Evolutionary conservation across 2,888 invertebrate species (phyloP), one percentile per base, ranked within the genome.

Genomic region (Drosophila quinaria): DNA sequence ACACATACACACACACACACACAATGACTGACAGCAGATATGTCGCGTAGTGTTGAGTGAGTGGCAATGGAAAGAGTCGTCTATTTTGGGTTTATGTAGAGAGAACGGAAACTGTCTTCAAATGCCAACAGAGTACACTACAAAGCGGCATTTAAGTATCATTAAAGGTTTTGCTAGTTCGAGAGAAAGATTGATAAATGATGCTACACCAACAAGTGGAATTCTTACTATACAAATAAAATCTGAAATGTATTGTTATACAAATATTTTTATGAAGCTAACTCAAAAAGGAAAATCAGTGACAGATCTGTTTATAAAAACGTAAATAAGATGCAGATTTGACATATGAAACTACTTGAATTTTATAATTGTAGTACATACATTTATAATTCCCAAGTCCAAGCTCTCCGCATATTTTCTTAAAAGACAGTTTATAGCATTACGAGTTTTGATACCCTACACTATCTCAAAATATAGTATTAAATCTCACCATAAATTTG

Each of bases 21-120:
- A 58, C 17, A 68, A 44, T 66, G 79, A 74, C 63, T 72, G 80
- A 78, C 78, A 78, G 75, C 55, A 68, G 72, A 80, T 70, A 66
- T 75, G 76, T 79, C 69, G 77, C 80, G 63, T 49, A 51, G 72
- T 75, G 64, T 71, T 79, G 78, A 78, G 66, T 74, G 74, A 75
- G 75, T 75, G 65, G 69, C 58, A 70, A 75, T 79, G 68, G 52
- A 49, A 56, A 52, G 70, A 73, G 58, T 65, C 68, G 52, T 69
- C 56, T 73, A 59, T 76, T 58, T 71, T 44, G 58, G 60, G 68
- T 29, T 59, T 71, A 71, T 76, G 50, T 44, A 39, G 25, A 42
- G 51, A 22, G 33, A 59, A 58, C 64, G 51, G 49, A 41, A 60
- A 41, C 47, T 54, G 78, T 70, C 79, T 70, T 74, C 55, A 63